A percentile compares a stretch with the other conserved stretches of the same genome.
Evolutionary conservation across 2,888 invertebrate species (phyloP).

Genomic region (Fragum sueziense): DNA sequence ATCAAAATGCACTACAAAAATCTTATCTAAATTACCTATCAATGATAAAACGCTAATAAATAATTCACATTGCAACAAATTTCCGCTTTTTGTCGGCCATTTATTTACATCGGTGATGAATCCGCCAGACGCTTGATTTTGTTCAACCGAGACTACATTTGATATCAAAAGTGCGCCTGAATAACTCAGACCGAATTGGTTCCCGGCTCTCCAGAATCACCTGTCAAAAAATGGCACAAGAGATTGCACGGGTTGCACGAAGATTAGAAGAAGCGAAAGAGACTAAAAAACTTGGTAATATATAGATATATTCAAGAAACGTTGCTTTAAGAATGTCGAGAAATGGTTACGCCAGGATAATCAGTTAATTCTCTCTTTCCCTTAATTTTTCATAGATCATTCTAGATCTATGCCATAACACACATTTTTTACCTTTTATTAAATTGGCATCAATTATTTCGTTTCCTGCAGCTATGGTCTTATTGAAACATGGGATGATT

Average conservation of each 20-base stretch:
- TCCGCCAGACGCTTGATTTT: background rate
- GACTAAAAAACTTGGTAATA: constrained; percentile 56
- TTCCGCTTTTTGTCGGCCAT: constrained; percentile 31
- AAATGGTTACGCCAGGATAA: no score
- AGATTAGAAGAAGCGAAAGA: constrained; percentile 73
- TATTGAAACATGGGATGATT: no score
- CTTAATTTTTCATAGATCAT: no score
- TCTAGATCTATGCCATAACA: no score
- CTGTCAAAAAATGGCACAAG: constrained; percentile 59
- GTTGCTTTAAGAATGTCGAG: no score
- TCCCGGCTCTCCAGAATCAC: background rate
- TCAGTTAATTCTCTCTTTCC: no score
- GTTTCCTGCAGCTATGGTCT: no score
- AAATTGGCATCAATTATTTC: no score
- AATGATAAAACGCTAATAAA: background rate
- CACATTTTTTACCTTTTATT: no score
- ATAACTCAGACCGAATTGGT: background rate
- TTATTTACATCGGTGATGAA: constrained; percentile 7
- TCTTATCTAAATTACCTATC: background rate
- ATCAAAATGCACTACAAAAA: background rate
- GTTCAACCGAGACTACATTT: background rate
- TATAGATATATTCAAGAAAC: no score
- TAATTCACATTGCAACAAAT: constrained; percentile 10
- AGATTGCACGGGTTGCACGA: constrained; percentile 71
- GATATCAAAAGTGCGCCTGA: background rate